phyloP scores from a whole-genome alignment of 1,140 invertebrate species.

The Chrysoperla carnea region DNA sequence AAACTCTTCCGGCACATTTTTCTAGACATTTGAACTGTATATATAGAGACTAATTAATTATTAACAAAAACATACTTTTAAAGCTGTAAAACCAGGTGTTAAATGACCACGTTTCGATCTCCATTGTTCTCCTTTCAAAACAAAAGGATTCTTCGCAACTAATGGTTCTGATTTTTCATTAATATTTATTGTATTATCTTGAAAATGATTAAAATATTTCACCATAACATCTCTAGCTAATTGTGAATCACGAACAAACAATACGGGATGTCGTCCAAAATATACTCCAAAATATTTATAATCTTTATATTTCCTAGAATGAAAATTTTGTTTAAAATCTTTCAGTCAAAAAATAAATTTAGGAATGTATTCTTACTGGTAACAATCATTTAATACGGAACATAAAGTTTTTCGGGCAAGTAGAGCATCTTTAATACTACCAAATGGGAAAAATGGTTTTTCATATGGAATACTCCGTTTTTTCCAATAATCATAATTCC shows the following conservation, averaged over 20 bases:
- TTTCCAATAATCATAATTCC: constrained; percentile 11
- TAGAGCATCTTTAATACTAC: constrained; percentile 7
- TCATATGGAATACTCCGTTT: constrained; percentile 9
- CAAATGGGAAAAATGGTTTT: constrained; percentile 9
- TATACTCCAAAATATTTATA: constrained; percentile 20
- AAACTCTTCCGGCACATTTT: too few species aligned
- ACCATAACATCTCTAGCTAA: constrained; percentile 31
- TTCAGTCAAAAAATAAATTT: background rate
- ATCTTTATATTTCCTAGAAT: constrained; percentile 4
- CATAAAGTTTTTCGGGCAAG: constrained; percentile 4
- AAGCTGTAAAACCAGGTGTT: constrained; percentile 19
- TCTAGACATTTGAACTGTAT: too few species aligned
- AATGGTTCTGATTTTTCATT: constrained; percentile 20
- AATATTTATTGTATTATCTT: constrained; percentile 17
- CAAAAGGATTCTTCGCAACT: constrained; percentile 20
- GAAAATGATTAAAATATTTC: constrained; percentile 29
- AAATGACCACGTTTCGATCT: constrained; percentile 21
- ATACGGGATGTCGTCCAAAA: constrained; percentile 21
- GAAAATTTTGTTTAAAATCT: too few species aligned
- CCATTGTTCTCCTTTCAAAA: constrained; percentile 20
- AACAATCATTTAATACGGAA: constrained; percentile 3
- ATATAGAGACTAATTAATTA: too few species aligned
- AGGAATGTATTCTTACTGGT: constrained; percentile 6
- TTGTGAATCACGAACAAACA: constrained; percentile 33
- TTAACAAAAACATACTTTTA: constrained; percentile 12